These are phyloP conservation scores for Montifringilla adamsi DNA, from an alignment of 2,113 vertebrate species.

Conservation along the genomic window DNA sequence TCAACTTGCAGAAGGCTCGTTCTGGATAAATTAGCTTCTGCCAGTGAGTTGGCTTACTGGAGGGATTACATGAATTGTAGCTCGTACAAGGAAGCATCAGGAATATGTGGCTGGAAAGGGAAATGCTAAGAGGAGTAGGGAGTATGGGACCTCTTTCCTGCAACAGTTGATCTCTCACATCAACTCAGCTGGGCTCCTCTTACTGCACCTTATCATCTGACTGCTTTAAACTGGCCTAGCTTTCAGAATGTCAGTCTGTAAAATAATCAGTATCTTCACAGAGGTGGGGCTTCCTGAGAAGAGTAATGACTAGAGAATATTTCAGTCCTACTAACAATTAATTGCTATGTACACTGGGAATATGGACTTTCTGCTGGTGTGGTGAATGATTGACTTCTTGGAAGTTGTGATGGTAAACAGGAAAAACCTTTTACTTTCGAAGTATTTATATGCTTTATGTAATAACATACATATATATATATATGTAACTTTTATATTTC, in stretches of 20 bases:
- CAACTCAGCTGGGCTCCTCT: not conserved
- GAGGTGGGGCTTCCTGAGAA: not conserved
- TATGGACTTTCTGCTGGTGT: not conserved
- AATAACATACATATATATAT: not conserved
- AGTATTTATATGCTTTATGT: not conserved
- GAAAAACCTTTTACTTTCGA: not conserved
- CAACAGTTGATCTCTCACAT: not conserved
- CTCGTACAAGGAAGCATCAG: not conserved
- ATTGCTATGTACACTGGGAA: not conserved
- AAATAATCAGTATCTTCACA: not conserved
- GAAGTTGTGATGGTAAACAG: not conserved
- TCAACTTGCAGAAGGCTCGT: not conserved
- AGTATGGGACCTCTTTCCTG: not conserved
- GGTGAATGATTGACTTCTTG: not conserved
- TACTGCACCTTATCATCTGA: not conserved
- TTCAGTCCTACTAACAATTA: not conserved
- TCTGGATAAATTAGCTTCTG: not conserved
- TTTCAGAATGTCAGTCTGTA: not conserved
- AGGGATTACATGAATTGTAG: not conserved
- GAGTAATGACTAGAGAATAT: not conserved
- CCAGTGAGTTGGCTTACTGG: not conserved
- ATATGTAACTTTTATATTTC: not conserved
- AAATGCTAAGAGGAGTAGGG: not conserved
- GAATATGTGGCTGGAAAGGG: not conserved
- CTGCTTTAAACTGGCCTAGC: not conserved